Evolutionary conservation across 2,113 vertebrate species (phyloP).

Genomic region (Gobius niger): DNA sequence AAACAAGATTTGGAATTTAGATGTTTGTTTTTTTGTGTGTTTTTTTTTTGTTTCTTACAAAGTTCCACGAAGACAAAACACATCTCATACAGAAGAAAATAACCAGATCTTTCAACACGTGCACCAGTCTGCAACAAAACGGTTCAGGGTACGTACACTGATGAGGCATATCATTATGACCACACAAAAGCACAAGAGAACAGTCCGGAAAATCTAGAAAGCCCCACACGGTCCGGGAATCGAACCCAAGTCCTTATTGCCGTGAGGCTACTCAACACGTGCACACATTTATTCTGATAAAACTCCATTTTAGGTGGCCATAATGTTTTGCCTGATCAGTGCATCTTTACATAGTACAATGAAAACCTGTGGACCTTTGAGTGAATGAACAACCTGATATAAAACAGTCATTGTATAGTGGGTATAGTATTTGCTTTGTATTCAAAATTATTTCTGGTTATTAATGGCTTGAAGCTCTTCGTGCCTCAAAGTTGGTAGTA

Average conservation of each 20-base stretch:
- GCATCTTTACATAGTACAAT: constrained; percentile 18
- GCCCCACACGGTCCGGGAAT: too few species aligned
- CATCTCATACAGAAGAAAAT: constrained; percentile 20
- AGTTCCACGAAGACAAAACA: constrained; percentile 51
- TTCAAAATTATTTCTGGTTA: background rate
- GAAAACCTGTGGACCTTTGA: constrained; percentile 5
- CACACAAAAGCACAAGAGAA: background rate
- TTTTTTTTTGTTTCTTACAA: constrained; percentile 26
- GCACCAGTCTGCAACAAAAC: constrained; percentile 28
- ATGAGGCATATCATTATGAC: background rate
- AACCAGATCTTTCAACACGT: constrained; percentile 15
- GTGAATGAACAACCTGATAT: constrained; percentile 22
- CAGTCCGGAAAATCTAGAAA: too few species aligned
- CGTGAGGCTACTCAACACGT: too few species aligned
- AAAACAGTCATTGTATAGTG: constrained; percentile 48
- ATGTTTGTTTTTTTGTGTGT: background rate
- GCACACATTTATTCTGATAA: too few species aligned
- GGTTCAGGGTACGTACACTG: constrained; percentile 1
- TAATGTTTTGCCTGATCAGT: background rate
- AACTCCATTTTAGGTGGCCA: background rate
- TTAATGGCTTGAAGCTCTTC: constrained; percentile 39
- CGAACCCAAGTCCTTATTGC: too few species aligned
- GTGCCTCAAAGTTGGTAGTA: constrained; percentile 63
- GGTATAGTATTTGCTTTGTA: constrained; percentile 20
- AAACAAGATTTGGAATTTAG: constrained; percentile 21